Evolutionary conservation across 2,797 vertebrate genomes (phyloP), one percentile per base, ranked within the genome.

Genomic region (Yasuhikotakia modesta): DNA sequence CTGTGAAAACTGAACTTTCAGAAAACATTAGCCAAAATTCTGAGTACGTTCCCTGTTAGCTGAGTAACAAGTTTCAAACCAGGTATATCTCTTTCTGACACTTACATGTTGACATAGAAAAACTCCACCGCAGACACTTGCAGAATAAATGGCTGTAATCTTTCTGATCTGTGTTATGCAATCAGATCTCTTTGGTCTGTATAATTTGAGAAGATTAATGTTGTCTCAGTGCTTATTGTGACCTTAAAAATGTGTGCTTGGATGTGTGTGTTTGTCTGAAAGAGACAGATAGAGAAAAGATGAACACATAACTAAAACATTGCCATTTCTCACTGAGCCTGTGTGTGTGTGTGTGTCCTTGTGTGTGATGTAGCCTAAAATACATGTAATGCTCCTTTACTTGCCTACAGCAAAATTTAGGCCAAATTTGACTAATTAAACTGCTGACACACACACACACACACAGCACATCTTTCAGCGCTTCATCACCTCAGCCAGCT

Each of bases 131-230:
- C 30, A 66, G 12, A 79, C 27, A 74, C 16, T 66, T 22, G 39
- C 7, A 71, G 11, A 57, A 22, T 61, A 48, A 60, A 73, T 81
- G 64, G 30, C 45, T 27, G 10, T 43, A 43, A 43, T 43, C 8
- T 63, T 46, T 48, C 50, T 76, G 70, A 67, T 76, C 74, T 67
- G 61, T 63, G 55, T 70, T 79, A 82, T 72, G 77, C 79, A 82
- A 85, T 81, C 57, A 5, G 63, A 82, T 79, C 72, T 65, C 50
- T 70, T 55, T 72, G 67, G 67, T 75, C 76, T 74, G 55, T 39
- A 45, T 76, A 32, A 67, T 66, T 78, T 78, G 45, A 78, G 64
- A 84, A 79, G 78, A 79, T 81, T 84, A 79, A 80, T 64, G 63
- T 12, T 48, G 46, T 71, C 75, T 71, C 80, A 64, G 70, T 70